Conservation (phyloP, 2,797 vertebrate species). For the Syngnathus rostellatus region DNA sequence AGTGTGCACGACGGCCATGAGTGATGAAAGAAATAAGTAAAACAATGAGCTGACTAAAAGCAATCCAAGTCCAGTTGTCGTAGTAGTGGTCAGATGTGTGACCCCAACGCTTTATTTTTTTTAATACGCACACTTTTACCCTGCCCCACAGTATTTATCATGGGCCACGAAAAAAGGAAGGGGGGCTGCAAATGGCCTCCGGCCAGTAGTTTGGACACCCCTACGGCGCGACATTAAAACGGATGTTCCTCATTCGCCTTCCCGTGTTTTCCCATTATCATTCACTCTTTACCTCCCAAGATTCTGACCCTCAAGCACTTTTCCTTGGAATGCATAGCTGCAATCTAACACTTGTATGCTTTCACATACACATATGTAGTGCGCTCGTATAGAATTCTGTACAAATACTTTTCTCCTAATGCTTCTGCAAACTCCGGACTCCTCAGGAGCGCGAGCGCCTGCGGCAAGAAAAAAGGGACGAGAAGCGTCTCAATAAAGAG, state of each 20-base stretch:
- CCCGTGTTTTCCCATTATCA: conserved; percentile 44
- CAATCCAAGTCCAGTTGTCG: not conserved
- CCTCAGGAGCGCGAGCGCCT: conserved; percentile 90
- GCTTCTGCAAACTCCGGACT: conserved; percentile 42
- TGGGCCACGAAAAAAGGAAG: not conserved
- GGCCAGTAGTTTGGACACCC: conserved; percentile 7
- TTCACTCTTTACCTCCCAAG: conserved; percentile 33
- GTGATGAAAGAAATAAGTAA: no score
- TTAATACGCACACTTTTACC: no score
- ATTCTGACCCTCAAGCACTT: conserved; percentile 63
- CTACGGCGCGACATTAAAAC: conserved; percentile 38
- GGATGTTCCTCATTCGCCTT: conserved; percentile 50
- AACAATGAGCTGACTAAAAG: no score
- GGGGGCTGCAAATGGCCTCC: not conserved
- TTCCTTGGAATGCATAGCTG: conserved; percentile 58
- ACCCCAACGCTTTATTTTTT: no score
- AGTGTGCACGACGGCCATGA: no score
- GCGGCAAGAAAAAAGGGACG: conserved; percentile 96
- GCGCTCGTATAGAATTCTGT: no score
- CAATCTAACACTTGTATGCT: conserved; percentile 59
- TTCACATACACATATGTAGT: conserved; percentile 16
- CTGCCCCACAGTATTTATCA: not conserved
- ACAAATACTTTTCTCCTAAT: conserved; percentile 36
- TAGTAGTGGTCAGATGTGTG: not conserved
- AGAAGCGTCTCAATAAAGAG: conserved; percentile 96